Base-by-base conservation (phyloP, 2,888 invertebrate species). In the Mythimna impura region DNA sequence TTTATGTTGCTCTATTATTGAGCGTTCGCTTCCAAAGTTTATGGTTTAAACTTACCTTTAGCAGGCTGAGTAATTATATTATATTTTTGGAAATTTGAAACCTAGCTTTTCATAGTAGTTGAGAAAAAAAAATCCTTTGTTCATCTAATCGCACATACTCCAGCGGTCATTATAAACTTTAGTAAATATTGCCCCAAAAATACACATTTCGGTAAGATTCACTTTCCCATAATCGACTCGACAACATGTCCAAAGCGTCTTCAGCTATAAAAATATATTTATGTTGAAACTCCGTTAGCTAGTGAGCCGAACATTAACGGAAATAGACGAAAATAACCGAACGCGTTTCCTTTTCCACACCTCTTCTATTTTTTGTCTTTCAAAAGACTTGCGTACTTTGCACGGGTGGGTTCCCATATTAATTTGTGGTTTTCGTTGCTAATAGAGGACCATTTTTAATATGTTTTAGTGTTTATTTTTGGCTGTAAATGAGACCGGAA, bases 261-360 rank as follows among this genome's bases (percentile, higher is more conserved):
- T 67, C 25, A 47, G 34, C 70, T 77, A 68, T 81, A 74, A 78
- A 85, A 84, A 85, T 80, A 80, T 80, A 80, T 47, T 47, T 71
- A 80, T 80, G 79, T 76, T 69, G 61, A 71, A 68, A 78, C 73
- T 75, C 72, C 73, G 78, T 71, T 47, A 65, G 63, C 64, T 74
- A 57, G 62, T 71, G 76, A 82, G 82, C 86, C 82, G 78, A 84
- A 72, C 66, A 81, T 80, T 86, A 86, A 87, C 93, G 94, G 93
- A 94, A 92, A 91, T 89, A 87, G 79, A 88, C 91, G 85, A 86
- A 92, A 93, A 94, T 93, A 93, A 83, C 89, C 88, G 89, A 86
- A 89, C 82, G 87, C 82, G 82, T 83, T 89, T 87, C 88, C 88
- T 87, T 88, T 87, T 83, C 82, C 82, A 82, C 84, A 85, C 82